These are phyloP conservation scores for Argyra leucocephala DNA, from an alignment of 2,888 invertebrate species.

Conservation along the genomic window DNA sequence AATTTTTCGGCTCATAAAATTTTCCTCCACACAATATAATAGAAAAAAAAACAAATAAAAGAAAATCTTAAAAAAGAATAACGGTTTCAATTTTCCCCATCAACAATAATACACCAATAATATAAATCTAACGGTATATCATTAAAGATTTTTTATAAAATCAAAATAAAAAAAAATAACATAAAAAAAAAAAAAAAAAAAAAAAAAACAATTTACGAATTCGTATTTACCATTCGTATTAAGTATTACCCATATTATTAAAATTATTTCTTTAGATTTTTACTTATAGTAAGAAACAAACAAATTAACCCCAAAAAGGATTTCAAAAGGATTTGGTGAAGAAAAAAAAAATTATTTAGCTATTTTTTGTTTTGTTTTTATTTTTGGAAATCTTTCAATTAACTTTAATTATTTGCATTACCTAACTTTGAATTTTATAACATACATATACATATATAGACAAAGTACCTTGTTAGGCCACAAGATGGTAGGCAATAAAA, in stretches of 20 bases:
- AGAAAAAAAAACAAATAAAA: neutral
- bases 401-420: neutral
- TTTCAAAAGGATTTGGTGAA: neutral
- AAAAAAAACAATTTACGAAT: neutral
- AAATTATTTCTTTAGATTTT: no score
- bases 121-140: neutral
- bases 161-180: no score
- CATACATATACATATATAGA: neutral
- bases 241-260: no score
- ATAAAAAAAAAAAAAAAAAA: no score
- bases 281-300: no score
- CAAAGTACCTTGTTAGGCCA: neutral
- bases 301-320: neutral
- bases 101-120: neutral
- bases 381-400: constrained; percentile 1
- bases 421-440: constrained; percentile 3
- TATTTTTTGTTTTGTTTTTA: no score
- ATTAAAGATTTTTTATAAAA: neutral
- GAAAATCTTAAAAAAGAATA: constrained; percentile 1
- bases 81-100: neutral
- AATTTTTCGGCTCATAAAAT: constrained; percentile 4
- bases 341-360: neutral
- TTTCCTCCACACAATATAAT: neutral
- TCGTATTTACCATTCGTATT: neutral
- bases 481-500: no score